phyloP scores from a whole-genome alignment of 2,888 invertebrate genomes.

The Thera obeliscata region DNA sequence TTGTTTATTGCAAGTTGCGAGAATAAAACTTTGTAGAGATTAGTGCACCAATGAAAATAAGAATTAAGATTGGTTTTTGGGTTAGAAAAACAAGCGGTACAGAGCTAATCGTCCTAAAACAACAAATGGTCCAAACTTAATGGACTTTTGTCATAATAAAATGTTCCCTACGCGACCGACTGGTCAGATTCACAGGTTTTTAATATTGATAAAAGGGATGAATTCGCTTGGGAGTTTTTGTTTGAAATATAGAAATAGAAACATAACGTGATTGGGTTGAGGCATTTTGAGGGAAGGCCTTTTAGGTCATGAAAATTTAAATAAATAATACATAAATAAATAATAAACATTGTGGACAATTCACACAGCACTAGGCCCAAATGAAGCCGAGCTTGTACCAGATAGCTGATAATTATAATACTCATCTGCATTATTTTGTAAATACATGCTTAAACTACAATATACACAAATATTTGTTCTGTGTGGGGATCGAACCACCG shows the following conservation, averaged over 20 bases:
- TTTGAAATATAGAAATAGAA: slow-evolving; percentile 22
- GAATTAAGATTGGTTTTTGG: slow-evolving; percentile 45
- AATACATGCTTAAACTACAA: no score
- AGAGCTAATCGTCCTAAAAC: slow-evolving; percentile 50
- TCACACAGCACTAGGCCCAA: no score
- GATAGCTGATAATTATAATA: no score
- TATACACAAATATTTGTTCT: no score
- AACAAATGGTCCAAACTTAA: slow-evolving; percentile 54
- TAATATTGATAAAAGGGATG: slow-evolving; percentile 31
- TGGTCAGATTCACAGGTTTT: slow-evolving; percentile 45
- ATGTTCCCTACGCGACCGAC: slow-evolving; percentile 49
- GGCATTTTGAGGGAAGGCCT: slow-evolving; percentile 6
- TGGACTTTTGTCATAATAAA: slow-evolving; percentile 57
- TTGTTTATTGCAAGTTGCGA: slow-evolving; percentile 32
- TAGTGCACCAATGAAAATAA: slow-evolving; percentile 42
- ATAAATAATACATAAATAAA: no score
- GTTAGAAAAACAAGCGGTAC: slow-evolving; percentile 49
- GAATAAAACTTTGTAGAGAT: slow-evolving; percentile 37
- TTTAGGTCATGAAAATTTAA: slow-evolving; percentile 12
- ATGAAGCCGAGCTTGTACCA: no score
- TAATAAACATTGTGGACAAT: no score
- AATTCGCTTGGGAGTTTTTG: slow-evolving; percentile 24
- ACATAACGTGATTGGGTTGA: slow-evolving; percentile 29
- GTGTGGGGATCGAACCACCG: no score
- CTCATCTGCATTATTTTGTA: no score